These are phyloP conservation scores for Cryptosula pallasiana DNA, from an alignment of 2,888 invertebrate genomes.

Conservation along the genomic window DNA sequence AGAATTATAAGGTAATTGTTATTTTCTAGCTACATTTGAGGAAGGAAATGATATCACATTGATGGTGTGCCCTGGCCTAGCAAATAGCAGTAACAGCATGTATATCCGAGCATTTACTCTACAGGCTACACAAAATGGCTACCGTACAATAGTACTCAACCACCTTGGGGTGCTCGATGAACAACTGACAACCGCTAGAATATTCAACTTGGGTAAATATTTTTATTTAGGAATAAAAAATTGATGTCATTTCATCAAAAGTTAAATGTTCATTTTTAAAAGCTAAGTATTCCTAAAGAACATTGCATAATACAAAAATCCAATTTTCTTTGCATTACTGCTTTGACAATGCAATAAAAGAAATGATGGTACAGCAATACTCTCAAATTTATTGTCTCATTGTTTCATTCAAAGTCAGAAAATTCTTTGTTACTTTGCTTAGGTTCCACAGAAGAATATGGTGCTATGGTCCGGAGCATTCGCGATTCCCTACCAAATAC, in stretches of 20 bases:
- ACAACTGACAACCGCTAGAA: constrained; percentile 76
- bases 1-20: no score
- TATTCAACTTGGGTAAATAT: constrained; percentile 90
- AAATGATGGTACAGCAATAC: no score
- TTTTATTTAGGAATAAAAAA: no score
- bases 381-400: no score
- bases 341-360: no score
- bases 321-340: no score
- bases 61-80: constrained; percentile 65
- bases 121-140: constrained; percentile 84
- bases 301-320: no score
- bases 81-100: constrained; percentile 87
- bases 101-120: constrained; percentile 89
- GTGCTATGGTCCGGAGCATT: constrained; percentile 66
- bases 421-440: background rate
- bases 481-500: constrained; percentile 65
- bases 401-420: no score
- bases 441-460: constrained; percentile 86
- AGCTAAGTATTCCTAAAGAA: no score
- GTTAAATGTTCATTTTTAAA: no score
- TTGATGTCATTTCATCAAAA: no score
- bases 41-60: constrained; percentile 38
- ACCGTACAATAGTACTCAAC: constrained; percentile 85
- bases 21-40: no score
- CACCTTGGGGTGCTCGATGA: constrained; percentile 87